Base-by-base conservation (phyloP, 2,797 vertebrate genomes). In the Anabacerthia variegaticeps region DNA sequence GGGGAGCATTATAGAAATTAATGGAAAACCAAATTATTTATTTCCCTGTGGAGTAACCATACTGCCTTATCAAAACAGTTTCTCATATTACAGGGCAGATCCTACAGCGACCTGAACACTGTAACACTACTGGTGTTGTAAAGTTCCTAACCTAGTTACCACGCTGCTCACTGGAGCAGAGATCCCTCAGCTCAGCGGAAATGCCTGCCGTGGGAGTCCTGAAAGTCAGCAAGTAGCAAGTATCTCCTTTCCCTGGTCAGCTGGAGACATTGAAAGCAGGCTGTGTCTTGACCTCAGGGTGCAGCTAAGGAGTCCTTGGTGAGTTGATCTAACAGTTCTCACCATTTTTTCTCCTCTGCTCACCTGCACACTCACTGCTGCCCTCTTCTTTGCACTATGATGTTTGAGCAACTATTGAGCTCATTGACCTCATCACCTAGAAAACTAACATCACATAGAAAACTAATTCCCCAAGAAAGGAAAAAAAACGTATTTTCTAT, bases 301-400 rank as follows among this genome's bases (percentile, higher is more conserved):
- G 15, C 34, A 88, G 37, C 4, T 41, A 14, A 67, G 43, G 28
- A 59, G 10, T 52, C 46, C 17, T 84, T 10, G 1, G 6, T 39
- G 32, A 13, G 14, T 34, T 76, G 36, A 39, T 28, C 55, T 52
- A 61, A 59, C 6, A 84, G 16, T 23, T 43, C 22, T 51, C 4
- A 4, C 10, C 2, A 21, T 14, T 68, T 92, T 86, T 84, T 36
- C 21, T 68, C 34, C 37, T 62, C 30, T 68, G 5, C 24, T 81
- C 0, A 0, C n/a, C 32, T 77, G 14, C 20, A 37, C 10, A 28
- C 26, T 46, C 13, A 13, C 32, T 81, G 54, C 28, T 79, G n/a
- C 8, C 6, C 39, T 20, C 18, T 79, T 18, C 9, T 91, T 85
- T 61, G 23, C 34, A 10, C 23, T 48, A 2, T 0, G 2, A 27